phyloP scores from a whole-genome alignment of 2,888 invertebrate genomes.

The Amphipyra berbera region DNA sequence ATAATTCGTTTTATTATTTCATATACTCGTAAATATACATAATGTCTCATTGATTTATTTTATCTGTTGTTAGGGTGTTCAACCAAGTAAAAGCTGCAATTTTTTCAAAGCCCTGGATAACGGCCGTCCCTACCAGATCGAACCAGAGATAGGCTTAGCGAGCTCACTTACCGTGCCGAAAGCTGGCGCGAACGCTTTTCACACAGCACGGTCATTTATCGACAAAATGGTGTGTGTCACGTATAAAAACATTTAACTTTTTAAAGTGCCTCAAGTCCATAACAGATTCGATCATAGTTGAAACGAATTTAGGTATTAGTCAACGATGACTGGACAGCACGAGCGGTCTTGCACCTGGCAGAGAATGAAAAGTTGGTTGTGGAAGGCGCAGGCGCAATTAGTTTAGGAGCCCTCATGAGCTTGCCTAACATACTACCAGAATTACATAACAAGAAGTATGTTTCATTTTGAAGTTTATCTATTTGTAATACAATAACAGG shows the following conservation, averaged over 20 bases:
- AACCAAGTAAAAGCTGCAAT: constrained; percentile 68
- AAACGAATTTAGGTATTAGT: constrained; percentile 89
- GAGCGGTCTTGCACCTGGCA: constrained; percentile 92
- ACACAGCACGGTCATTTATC: constrained; percentile 71
- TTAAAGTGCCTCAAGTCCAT: background rate
- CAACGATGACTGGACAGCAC: constrained; percentile 93
- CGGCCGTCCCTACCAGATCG: constrained; percentile 64
- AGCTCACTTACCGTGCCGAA: constrained; percentile 65
- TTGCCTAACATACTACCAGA: constrained; percentile 75
- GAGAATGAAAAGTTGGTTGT: constrained; percentile 95
- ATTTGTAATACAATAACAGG: background rate
- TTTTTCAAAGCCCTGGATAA: constrained; percentile 75
- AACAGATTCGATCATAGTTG: background rate
- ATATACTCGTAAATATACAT: background rate
- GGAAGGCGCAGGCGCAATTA: constrained; percentile 95
- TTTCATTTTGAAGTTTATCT: background rate
- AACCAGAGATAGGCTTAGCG: constrained; percentile 55
- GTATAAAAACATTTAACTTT: too few relatives aligned
- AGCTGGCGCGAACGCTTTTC: constrained; percentile 73
- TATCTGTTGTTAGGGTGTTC: constrained; percentile 67
- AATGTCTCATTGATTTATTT: too few relatives aligned
- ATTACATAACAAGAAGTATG: constrained; percentile 71
- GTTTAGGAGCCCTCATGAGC: constrained; percentile 94
- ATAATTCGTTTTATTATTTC: constrained; percentile 8
- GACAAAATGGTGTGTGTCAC: constrained; percentile 70